Base-by-base conservation (phyloP, 2,113 vertebrate genomes). In the Microcebus griseorufus region DNA sequence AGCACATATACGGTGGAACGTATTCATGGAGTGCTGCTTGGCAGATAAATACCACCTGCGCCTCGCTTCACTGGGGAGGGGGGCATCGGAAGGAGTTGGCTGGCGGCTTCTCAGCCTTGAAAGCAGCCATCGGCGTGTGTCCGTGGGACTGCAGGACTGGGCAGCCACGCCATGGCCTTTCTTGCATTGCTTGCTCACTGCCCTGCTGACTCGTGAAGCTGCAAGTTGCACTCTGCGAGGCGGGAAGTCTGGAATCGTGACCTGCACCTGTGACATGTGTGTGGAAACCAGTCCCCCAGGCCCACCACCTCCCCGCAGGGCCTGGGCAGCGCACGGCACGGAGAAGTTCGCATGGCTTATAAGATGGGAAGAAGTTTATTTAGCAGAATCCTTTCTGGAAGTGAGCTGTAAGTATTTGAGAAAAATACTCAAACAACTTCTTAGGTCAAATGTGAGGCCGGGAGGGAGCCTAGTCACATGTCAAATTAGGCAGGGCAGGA, bases 271-370 rank as follows among this genome's bases (percentile, higher is more conserved):
- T 48, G 64, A n/a, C 8, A 25, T 14, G 32, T 18, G 67, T n/a
- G 13, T 34, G 32, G 17, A 48, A 53, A 45, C 16, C 23, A 37
- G 67, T 20, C 85, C 23, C 53, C 65, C 1, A 81, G 65, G 58
- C 16, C 37, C 9, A 23, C 0, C 5, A 32, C n/a, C 72, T 10
- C 23, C n/a, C 65, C n/a, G 29, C 1, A 34, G 27, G 23, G 9
- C 27, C 58, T 7, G 39, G 72, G 65, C 37, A 34, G 29, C 20
- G 25, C n/a, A n/a, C 64, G 8, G 9, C 80, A 67, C 0, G 18
- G 86, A 85, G 34, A 62, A 86, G 42, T 64, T 6, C 58, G 62
- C 37, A 60, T 11, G 45, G 27, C 13, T 65, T 72, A 16, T 13
- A 55, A 83, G 48, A 60, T 0, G 6, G 34, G 51, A 17, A 37